Conservation (phyloP, 2,888 invertebrate genomes). For the Gandaritis pyraliata region DNA sequence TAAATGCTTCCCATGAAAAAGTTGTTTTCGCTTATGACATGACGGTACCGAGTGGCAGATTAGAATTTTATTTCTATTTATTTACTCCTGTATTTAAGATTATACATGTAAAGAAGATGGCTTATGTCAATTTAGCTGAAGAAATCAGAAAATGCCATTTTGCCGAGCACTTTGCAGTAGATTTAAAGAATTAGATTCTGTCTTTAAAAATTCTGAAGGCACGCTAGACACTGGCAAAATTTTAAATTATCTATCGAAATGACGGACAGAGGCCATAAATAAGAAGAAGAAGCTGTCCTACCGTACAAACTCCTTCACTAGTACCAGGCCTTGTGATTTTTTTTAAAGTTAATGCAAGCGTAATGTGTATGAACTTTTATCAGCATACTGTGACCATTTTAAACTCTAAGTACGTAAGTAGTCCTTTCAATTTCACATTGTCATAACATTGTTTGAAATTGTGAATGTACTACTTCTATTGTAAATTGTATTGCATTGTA, state of each 20-base stretch:
- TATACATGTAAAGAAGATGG: no score
- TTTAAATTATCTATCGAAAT: no score
- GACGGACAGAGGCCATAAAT: no score
- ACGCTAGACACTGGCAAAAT: no score
- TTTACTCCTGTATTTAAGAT: no score
- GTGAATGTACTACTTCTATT: background rate
- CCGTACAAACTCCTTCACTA: no score
- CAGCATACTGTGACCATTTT: background rate
- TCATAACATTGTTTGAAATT: background rate
- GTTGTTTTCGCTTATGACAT: conserved; percentile 6
- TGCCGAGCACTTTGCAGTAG: background rate
- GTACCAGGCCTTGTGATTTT: no score
- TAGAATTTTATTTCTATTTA: background rate
- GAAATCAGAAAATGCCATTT: background rate
- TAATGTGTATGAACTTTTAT: background rate
- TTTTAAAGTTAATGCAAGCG: no score
- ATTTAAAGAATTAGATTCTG: no score
- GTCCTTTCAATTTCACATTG: background rate
- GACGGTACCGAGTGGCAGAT: conserved; percentile 1
- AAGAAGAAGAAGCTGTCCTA: no score
- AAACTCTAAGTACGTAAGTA: background rate
- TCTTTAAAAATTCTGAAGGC: no score
- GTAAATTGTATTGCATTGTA: conserved; percentile 8
- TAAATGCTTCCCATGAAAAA: conserved; percentile 31
- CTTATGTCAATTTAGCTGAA: background rate